These are phyloP conservation scores for Oxyteleia sp. DNA, from an alignment of 2,888 invertebrate species.

Conservation along the genomic window DNA sequence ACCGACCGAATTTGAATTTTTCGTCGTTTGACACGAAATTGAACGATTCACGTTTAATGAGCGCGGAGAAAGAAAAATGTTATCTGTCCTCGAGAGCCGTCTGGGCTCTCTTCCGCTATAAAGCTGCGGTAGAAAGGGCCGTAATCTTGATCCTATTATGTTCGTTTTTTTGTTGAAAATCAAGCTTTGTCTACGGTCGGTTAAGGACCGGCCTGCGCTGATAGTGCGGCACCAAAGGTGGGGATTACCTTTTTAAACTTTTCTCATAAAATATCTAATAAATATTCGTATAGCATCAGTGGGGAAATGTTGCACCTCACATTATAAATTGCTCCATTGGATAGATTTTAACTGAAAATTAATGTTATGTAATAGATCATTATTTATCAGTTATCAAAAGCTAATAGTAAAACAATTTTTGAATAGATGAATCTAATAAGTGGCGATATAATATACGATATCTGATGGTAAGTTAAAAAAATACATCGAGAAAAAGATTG, in stretches of 20 bases:
- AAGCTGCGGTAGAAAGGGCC: slow-evolving; percentile 58
- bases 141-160: slow-evolving; percentile 73
- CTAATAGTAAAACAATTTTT: no score
- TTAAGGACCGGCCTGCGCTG: slow-evolving; percentile 64
- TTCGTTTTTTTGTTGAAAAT: slow-evolving; percentile 72
- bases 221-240: slow-evolving; percentile 74
- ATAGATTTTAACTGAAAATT: no score
- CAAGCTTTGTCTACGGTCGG: slow-evolving; percentile 76
- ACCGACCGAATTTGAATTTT: slow-evolving; percentile 65
- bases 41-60: slow-evolving; percentile 68
- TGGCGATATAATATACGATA: no score
- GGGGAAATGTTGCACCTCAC: no score
- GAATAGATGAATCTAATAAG: no score
- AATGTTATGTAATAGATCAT: no score
- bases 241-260: slow-evolving; percentile 85
- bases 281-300: no score
- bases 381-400: no score
- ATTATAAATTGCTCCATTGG: no score
- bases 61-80: slow-evolving; percentile 68
- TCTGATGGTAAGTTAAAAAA: no score
- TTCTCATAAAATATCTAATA: slow-evolving; percentile 84
- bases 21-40: slow-evolving; percentile 67
- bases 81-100: slow-evolving; percentile 67
- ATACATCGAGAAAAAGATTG: no score
- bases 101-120: slow-evolving; percentile 36